Percentiles rank a stretch among this genome's conserved stretches.
Conservation (phyloP, 2,113 vertebrate genomes). For the Hylia prasina region DNA sequence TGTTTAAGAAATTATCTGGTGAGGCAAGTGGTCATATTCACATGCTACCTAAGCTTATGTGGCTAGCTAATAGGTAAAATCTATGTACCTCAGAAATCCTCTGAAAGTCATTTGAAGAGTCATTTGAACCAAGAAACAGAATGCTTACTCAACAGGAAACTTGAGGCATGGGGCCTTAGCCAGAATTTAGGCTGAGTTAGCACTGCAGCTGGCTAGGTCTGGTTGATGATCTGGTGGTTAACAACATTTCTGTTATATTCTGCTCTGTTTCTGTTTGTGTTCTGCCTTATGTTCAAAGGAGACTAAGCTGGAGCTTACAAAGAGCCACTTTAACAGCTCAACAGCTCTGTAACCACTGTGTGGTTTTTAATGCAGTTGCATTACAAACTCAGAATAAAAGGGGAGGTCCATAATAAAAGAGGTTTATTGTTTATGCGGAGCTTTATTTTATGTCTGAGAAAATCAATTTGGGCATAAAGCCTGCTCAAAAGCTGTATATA, state of each 20-base stretch:
- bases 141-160: not conserved
- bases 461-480: not conserved
- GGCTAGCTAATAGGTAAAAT: not conserved
- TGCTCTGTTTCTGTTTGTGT: not conserved
- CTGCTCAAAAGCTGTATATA: not conserved
- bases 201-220: not conserved
- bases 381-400: not conserved
- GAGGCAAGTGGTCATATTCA: not conserved
- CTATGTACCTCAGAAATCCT: not conserved
- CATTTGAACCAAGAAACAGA: not conserved
- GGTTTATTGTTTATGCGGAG: not conserved
- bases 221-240: not conserved
- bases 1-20: not conserved
- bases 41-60: not conserved
- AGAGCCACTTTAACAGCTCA: not conserved
- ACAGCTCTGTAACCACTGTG: not conserved
- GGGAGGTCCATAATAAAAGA: not conserved
- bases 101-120: not conserved
- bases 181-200: constrained; percentile 5
- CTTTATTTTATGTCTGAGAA: not conserved
- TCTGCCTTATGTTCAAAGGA: not conserved
- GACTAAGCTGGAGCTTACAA: not conserved
- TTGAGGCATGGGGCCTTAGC: not conserved
- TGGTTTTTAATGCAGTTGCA: not conserved
- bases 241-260: not conserved